Percentiles rank a stretch among this genome's conserved stretches.
Evolutionary conservation across 2,113 vertebrate genomes (phyloP).

Genomic region (Syrmaticus mikado): DNA sequence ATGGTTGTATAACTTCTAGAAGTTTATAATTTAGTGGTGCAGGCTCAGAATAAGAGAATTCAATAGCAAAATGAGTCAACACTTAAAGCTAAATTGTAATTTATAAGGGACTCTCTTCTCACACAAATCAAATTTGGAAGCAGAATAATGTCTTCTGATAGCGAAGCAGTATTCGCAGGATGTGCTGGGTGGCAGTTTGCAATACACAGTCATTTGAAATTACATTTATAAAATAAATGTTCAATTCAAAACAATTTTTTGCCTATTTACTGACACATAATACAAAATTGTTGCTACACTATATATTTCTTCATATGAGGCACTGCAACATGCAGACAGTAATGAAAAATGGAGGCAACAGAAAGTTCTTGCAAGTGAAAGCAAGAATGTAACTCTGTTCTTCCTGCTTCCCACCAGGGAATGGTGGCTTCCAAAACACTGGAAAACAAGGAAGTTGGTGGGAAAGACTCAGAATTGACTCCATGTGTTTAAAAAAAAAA

Average conservation of each 20-base stretch:
- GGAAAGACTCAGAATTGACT: not conserved
- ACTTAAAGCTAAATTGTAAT: not conserved
- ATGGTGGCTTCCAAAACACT: not conserved
- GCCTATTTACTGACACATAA: not conserved
- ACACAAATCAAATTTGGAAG: constrained; percentile 47
- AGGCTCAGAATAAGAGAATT: constrained; percentile 37
- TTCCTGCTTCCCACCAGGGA: not conserved
- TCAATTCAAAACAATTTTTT: constrained; percentile 39
- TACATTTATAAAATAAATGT: constrained; percentile 57
- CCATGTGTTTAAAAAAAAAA: not conserved
- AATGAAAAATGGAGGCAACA: not conserved
- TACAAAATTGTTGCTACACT: constrained; percentile 19
- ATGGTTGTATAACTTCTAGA: not conserved
- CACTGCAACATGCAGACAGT: not conserved
- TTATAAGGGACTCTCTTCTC: constrained; percentile 31
- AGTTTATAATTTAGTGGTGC: constrained; percentile 26
- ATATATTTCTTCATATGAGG: not conserved
- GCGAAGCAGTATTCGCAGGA: constrained; percentile 31
- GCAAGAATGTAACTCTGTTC: not conserved
- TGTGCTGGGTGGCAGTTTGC: constrained; percentile 1
- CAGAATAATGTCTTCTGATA: not conserved
- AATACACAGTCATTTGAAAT: constrained; percentile 28
- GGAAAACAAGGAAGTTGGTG: not conserved
- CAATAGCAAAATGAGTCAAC: constrained; percentile 48
- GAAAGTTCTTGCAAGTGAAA: not conserved